Base-by-base conservation (phyloP, 2,888 invertebrate genomes). In the Hypomecis atomaria region DNA sequence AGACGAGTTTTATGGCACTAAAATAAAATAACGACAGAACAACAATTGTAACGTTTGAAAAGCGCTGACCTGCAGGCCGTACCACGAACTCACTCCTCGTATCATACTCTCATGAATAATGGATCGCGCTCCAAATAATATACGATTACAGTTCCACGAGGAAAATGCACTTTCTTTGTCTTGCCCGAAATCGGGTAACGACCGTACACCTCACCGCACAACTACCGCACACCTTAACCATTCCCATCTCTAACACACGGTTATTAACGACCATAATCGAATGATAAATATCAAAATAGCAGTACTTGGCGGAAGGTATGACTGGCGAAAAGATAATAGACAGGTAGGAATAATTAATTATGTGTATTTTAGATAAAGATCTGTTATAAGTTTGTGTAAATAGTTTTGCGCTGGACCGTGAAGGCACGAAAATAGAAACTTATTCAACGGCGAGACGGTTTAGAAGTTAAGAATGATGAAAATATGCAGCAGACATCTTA, bases 91-190 rank as follows among this genome's bases (percentile, higher is more conserved):
- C 84, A 84, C 86, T 85, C 36, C 61, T 78, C 87, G 89, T 90
- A 89, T 90, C 88, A 89, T 86, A 86, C 83, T 75, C 83, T 87
- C 86, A 90, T 90, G 90, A 86, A 90, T 91, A 89, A 90, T 90
- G 86, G 81, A 90, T 82, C 65, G 72, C 82, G 89, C 87, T 90
- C 89, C 88, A 88, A 89, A 90, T 89, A 90, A 88, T 89, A 87
- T 85, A 88, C 87, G 88, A 87, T 88, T 87, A 84, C 86, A 80
- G 76, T 56, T 36, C 75, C 73, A 69, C 44, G 76, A 85, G 86
- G 88, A 87, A 90, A 89, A 89, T 89, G 89, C 90, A 89, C 89
- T 90, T 90, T 90, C 90, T 90, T 91, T 89, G 89, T 88, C 79
- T 86, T 75, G 73, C 50, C 65, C 62, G 58, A 66, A 65, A 55